Base-by-base conservation (phyloP, 2,888 invertebrate genomes). In the Orchesellides sinensis region DNA sequence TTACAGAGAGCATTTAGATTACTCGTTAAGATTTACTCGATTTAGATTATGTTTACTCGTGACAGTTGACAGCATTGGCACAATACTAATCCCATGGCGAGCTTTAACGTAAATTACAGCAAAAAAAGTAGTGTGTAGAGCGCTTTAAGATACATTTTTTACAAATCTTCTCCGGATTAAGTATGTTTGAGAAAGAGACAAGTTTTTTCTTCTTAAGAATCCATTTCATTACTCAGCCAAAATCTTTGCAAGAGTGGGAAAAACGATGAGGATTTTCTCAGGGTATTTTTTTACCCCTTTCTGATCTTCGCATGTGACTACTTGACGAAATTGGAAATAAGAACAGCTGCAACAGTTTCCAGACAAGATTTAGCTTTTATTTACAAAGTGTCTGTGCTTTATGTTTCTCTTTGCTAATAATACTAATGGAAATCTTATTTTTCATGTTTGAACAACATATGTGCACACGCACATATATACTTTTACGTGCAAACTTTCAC, bases 381-480 rank as follows among this genome's bases (percentile, higher is more conserved):
- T 61, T 29, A 29, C 12, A 35, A 40, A 40, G n/a, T 49, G 25
- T 1, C 40, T 40, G 23, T 54, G n/a, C n/a, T n/a, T n/a, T n/a
- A 27, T 19, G 23, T 21, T 45, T 45, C 45, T 3, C 23, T 29
- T 49, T 40, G 12, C 25, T 68, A 27, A 49, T 49, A 49, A 27
- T n/a, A 17, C 68, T 68, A 68, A 68, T 68, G 68, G 35, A 69
- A 69, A 54, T n/a, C n/a, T n/a, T n/a, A n/a, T n/a, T n/a, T n/a
- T n/a, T n/a, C n/a, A n/a, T n/a, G n/a, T n/a, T n/a, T n/a, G n/a
- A n/a, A n/a, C n/a, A n/a, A n/a, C n/a, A n/a, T n/a, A n/a, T n/a
- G n/a, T n/a, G n/a, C n/a, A n/a, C n/a, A n/a, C n/a, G n/a, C n/a
- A n/a, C n/a, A n/a, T n/a, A n/a, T n/a, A n/a, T n/a, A n/a, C n/a